Base-by-base conservation (phyloP, 2,888 invertebrate species). In the Carabus problematicus region DNA sequence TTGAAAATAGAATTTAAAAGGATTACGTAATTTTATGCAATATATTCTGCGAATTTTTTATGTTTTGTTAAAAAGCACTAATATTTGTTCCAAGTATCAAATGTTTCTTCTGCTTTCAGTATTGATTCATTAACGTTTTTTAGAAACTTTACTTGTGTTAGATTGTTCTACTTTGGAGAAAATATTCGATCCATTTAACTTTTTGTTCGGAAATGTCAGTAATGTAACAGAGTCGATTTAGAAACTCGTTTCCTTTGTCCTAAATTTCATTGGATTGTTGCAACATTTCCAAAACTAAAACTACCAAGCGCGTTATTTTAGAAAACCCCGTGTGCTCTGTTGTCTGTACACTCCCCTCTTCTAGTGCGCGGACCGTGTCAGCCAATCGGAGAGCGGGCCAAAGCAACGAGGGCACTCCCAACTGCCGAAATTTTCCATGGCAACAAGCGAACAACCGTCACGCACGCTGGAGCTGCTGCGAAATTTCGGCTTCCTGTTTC, bases 371-470 rank as follows among this genome's bases (percentile, higher is more conserved):
- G 42, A 41, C 9, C 7, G 16, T 16, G 16, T 59, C 42, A 55
- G 55, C 68, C 68, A 69, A 69, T 69, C 41, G 55, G 68, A 54
- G 62, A 52, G 61, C 61, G 54, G 61, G 47, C 54, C 62, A 54
- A 69, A 55, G 41, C 54, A 43, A 39, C 29, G 3, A 29, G 29
- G 61, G 68, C 68, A 69, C 68, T 55, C 68, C 68, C 68, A 61
- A 49, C 62, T 69, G 62, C 68, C 68, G 52, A 69, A 69, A 69
- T 61, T 69, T 62, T 69, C 68, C 68, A 69, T 69, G 62, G 68
- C 62, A 69, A 69, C 68, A 59, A 64, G 68, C 43, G 41, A 69
- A 29, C 29, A 29, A 62, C 55, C 68, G 68, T 55, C 61, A 69
- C 47, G 68, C 62, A 69, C 49, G 19, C 29, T 66, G 56, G 47